phyloP scores from a whole-genome alignment of 2,888 invertebrate genomes.

The Miltochrista miniata region DNA sequence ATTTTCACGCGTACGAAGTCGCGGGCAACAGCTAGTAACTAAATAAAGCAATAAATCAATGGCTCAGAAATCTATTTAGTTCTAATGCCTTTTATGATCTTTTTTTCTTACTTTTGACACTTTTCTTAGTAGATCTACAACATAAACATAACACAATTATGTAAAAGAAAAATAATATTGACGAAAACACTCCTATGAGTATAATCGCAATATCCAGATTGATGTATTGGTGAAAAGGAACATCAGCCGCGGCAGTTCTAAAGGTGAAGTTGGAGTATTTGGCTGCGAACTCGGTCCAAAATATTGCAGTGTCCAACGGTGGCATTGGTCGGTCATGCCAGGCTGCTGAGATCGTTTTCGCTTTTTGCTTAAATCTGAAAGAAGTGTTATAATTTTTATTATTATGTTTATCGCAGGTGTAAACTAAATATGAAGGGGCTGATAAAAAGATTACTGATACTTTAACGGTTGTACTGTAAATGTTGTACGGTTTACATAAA shows the following conservation, averaged over 20 bases:
- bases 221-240: slow-evolving; percentile 79
- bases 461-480: too few relatives aligned
- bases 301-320: slow-evolving; percentile 84
- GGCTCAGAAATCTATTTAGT: too few relatives aligned
- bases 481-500: too few relatives aligned
- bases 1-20: too few relatives aligned
- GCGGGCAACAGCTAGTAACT: too few relatives aligned
- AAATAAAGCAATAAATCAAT: too few relatives aligned
- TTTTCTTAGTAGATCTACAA: slow-evolving; percentile 18
- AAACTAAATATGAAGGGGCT: too few relatives aligned
- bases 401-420: too few relatives aligned
- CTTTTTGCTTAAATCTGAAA: slow-evolving; percentile 70
- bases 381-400: too few relatives aligned
- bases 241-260: slow-evolving; percentile 79
- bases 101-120: slow-evolving; percentile 26
- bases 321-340: slow-evolving; percentile 85
- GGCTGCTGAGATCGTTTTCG: slow-evolving; percentile 73
- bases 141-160: slow-evolving; percentile 25
- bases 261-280: slow-evolving; percentile 75
- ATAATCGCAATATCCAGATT: slow-evolving; percentile 60
- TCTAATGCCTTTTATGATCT: slow-evolving; percentile 17
- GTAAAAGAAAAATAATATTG: slow-evolving; percentile 23
- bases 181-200: slow-evolving; percentile 28
- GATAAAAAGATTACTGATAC: too few relatives aligned
- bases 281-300: slow-evolving; percentile 86